Base-by-base conservation (phyloP, 1,140 invertebrate genomes). In the Nylanderia fulva region DNA sequence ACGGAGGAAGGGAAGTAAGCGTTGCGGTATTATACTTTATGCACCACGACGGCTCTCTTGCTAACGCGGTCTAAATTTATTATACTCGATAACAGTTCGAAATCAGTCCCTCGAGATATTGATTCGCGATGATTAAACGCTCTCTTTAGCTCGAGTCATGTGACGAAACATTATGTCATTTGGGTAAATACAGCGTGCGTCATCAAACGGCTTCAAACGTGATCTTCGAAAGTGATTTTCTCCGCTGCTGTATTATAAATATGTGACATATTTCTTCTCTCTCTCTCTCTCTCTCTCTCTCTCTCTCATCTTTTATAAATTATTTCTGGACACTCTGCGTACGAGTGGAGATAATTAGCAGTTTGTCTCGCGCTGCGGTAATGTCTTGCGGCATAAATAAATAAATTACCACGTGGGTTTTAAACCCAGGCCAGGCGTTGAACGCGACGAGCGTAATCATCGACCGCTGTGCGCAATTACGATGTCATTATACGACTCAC, bases 401-500 rank as follows among this genome's bases (percentile, higher is more conserved):
- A 80, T 80, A 80, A 80, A 82, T 36, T 33, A 52, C 54, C 42
- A 11, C 24, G 27, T 33, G 52, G 42, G 24, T 82, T 82, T 82
- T 45, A 42, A 48, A 58, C 54, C 36, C 36, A 13, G 24, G 18
- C 36, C 36, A 13, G 24, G 18, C 66, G 52, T 58, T 82, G 58
- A 82, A 72, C 27, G 45, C 24, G 61, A 85, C 42, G 58, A 74
- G 54, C 58, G 52, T 58, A 85, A 88, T 61, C 69, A 45, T 42
- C 66, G 52, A 21, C 48, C n/a, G 42, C 29, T 60, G 56, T 42
- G 58, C 45, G 71, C 85, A 88, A 88, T 88, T 80, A 75, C 82
- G 24, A 69, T 27, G 86, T 85, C 82, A 86, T 88, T 88, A 87
- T 88, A 61, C 63, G 86, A 77, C 72, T 52, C 48, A n/a, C 58